phyloP scores from a whole-genome alignment of 2,113 vertebrate genomes.

The Sterrhoptilus dennistouni region DNA sequence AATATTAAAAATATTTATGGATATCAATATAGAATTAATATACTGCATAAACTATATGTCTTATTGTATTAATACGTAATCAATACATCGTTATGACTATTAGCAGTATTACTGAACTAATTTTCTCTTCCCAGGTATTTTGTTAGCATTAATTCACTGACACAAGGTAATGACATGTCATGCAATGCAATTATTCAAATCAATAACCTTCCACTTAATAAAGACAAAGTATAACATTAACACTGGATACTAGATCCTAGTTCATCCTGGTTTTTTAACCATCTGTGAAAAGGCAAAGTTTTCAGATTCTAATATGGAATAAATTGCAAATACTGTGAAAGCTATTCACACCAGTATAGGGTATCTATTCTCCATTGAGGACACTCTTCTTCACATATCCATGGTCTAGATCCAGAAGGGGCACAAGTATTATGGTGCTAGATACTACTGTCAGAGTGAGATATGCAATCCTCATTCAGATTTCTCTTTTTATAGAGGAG shows the following conservation, averaged over 20 bases:
- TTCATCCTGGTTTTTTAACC: not conserved
- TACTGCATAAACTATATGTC: not conserved
- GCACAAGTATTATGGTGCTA: not conserved
- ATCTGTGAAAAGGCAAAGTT: not conserved
- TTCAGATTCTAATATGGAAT: not conserved
- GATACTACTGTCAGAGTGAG: not conserved
- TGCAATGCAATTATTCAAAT: not conserved
- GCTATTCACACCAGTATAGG: not conserved
- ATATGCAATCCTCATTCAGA: not conserved
- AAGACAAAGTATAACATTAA: not conserved
- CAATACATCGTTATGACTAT: not conserved
- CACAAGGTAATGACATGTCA: not conserved
- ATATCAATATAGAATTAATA: not conserved
- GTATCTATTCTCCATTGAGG: not conserved
- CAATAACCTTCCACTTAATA: not conserved
- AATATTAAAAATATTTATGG: not conserved
- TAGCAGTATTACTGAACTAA: not conserved
- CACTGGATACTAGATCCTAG: not conserved
- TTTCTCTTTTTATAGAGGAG: not conserved
- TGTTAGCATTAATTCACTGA: not conserved
- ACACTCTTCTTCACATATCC: not conserved
- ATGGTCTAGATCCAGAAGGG: not conserved
- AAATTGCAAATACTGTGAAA: not conserved
- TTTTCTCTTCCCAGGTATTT: constrained; percentile 6
- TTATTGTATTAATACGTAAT: not conserved